phyloP scores from a whole-genome alignment of 2,797 vertebrate genomes.

The Pipistrellus kuhlii region DNA sequence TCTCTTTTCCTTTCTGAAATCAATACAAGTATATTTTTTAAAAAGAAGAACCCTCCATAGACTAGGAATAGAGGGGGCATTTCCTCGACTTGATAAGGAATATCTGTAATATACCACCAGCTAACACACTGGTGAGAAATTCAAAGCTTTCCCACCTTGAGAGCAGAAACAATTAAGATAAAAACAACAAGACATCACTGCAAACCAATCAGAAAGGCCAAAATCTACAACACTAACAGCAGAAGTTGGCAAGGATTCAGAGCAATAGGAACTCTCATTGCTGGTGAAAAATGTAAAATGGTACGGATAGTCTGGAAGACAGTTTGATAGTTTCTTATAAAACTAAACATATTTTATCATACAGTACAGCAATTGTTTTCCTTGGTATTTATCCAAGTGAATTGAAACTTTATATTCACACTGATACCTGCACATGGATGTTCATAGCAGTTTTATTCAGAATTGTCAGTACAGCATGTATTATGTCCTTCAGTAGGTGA shows the following conservation, averaged over 20 bases:
- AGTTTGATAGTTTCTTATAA: slow-evolving; percentile 24
- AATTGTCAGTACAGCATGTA: slow-evolving; percentile 11
- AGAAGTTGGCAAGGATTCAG: background rate
- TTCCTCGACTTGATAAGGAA: background rate
- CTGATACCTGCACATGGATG: background rate
- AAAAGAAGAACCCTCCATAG: slow-evolving; percentile 38
- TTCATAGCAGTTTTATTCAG: slow-evolving; percentile 12
- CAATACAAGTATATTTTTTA: no score
- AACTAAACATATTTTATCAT: slow-evolving; percentile 4
- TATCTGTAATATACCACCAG: background rate
- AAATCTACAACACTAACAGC: background rate
- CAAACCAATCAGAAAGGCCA: background rate
- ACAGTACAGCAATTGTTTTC: background rate
- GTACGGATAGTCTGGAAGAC: background rate
- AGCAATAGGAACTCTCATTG: background rate
- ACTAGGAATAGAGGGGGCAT: background rate
- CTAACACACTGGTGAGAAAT: background rate
- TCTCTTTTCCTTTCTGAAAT: no score
- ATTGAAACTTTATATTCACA: slow-evolving; percentile 32
- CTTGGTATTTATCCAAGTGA: slow-evolving; percentile 51
- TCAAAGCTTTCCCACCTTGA: background rate
- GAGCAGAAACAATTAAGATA: slow-evolving; percentile 37
- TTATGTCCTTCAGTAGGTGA: background rate
- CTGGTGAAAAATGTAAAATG: slow-evolving; percentile 24
- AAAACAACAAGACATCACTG: background rate